Evolutionary conservation across 2,797 vertebrate genomes (phyloP).

Genomic region (Cyprinodon diabolis): DNA sequence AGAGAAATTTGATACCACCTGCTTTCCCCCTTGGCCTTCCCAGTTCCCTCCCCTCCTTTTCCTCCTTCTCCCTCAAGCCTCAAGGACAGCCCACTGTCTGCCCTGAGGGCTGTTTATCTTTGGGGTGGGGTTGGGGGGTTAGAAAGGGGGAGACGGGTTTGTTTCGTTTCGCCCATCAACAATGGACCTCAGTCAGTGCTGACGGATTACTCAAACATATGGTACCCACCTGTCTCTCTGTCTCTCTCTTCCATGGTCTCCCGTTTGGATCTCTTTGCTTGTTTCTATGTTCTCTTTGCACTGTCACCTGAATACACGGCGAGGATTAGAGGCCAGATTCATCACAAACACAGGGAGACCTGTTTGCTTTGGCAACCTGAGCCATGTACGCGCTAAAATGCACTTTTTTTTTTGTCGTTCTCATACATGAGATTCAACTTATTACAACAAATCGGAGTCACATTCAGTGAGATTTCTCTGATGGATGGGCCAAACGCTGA

Average conservation of each 20-base stretch:
- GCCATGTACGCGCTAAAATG: conserved; percentile 45
- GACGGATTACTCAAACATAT: conserved; percentile 86
- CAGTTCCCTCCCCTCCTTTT: conserved; percentile 46
- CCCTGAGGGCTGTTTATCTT: conserved; percentile 80
- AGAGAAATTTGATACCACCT: conserved; percentile 76
- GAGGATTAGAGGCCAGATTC: conserved; percentile 80
- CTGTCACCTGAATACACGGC: conserved; percentile 79
- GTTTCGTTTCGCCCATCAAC: conserved; percentile 82
- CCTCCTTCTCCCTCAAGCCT: conserved; percentile 44
- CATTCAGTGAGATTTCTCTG: conserved; percentile 10
- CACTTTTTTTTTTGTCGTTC: conserved; percentile 27
- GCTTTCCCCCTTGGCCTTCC: conserved; percentile 68
- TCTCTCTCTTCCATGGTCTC: conserved; percentile 32
- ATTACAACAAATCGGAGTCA: conserved; percentile 22
- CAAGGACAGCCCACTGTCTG: conserved; percentile 78
- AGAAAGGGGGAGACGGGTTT: conserved; percentile 60
- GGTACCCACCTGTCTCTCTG: conserved; percentile 84
- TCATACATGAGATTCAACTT: conserved; percentile 30
- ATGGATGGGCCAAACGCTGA: conserved; percentile 10
- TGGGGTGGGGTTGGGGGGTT: conserved; percentile 59
- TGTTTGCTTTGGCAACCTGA: conserved; percentile 86
- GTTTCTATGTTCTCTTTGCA: conserved; percentile 70
- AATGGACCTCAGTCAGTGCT: conserved; percentile 85
- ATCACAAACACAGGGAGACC: conserved; percentile 79
- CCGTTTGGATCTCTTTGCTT: conserved; percentile 76